phyloP scores from a whole-genome alignment of 2,113 vertebrate genomes.

The Talpa occidentalis region DNA sequence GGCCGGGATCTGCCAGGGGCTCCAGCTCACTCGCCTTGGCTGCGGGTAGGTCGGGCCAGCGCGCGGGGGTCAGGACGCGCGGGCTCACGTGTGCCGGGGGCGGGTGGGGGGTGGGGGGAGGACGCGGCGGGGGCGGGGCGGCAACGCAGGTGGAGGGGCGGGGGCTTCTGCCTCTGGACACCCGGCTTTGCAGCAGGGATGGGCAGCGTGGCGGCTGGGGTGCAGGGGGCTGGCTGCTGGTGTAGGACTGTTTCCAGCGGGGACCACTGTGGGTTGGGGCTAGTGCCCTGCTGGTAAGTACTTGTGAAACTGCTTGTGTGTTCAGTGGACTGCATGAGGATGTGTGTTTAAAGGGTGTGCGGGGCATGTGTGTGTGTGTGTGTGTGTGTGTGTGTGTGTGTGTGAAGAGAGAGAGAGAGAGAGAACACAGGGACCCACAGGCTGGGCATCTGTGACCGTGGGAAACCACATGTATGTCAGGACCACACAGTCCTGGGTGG shows the following conservation, averaged over 20 bases:
- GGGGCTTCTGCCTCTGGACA: not conserved
- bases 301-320: conserved; percentile 45
- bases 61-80: not conserved
- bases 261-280: not conserved
- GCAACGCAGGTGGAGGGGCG: not conserved
- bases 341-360: not conserved
- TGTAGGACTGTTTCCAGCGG: not conserved
- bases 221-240: not conserved
- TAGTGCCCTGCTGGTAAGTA: conserved; percentile 40
- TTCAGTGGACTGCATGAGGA: not conserved
- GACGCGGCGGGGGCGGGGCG: not conserved
- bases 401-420: too few relatives aligned
- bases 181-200: not conserved
- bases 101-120: too few relatives aligned
- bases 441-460: not conserved
- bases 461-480: not conserved
- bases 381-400: not conserved
- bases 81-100: not conserved
- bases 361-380: not conserved
- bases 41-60: conserved; percentile 44
- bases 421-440: not conserved
- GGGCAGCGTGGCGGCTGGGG: not conserved
- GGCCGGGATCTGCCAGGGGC: conserved; percentile 19
- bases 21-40: conserved; percentile 7
- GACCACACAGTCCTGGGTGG: not conserved